These are phyloP conservation scores for Triops cancriformis DNA, from an alignment of 1,140 invertebrate species.

Conservation along the genomic window DNA sequence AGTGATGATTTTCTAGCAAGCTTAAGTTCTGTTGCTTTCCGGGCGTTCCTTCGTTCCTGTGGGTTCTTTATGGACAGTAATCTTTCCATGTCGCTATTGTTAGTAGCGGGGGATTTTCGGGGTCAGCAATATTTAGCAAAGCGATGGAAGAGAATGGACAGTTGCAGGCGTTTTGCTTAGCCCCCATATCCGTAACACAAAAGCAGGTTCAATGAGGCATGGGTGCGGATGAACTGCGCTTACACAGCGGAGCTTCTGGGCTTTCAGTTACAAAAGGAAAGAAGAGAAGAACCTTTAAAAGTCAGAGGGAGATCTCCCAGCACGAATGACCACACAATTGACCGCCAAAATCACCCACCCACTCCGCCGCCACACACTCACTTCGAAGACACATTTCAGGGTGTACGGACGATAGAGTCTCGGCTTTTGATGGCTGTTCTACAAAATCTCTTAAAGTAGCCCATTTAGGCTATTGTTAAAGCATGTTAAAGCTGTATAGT, in stretches of 20 bases:
- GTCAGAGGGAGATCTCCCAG: not conserved
- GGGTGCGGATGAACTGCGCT: not conserved
- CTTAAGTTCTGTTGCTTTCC: not conserved
- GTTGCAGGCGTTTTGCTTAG: not conserved
- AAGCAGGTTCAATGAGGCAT: not conserved
- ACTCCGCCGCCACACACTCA: not conserved
- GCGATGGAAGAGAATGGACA: not conserved
- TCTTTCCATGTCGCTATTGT: not conserved
- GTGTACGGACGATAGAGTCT: not conserved
- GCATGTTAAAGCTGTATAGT: not conserved
- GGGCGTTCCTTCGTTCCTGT: not conserved
- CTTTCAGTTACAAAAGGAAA: not conserved
- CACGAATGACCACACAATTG: conserved; percentile 13
- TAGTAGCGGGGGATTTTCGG: not conserved
- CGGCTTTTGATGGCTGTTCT: not conserved
- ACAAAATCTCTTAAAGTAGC: not conserved
- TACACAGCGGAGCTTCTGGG: not conserved
- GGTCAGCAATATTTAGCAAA: not conserved
- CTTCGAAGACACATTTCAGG: not conserved
- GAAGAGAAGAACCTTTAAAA: not conserved
- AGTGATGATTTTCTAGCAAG: not conserved
- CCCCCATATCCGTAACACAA: conserved; percentile 2
- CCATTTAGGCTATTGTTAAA: conserved; percentile 14
- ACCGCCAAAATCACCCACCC: not conserved
- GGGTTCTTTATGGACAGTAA: not conserved